Percentiles rank a stretch among this genome's conserved stretches.
Conservation (phyloP, 2,888 invertebrate genomes). For the Allophyes oxyacanthae region DNA sequence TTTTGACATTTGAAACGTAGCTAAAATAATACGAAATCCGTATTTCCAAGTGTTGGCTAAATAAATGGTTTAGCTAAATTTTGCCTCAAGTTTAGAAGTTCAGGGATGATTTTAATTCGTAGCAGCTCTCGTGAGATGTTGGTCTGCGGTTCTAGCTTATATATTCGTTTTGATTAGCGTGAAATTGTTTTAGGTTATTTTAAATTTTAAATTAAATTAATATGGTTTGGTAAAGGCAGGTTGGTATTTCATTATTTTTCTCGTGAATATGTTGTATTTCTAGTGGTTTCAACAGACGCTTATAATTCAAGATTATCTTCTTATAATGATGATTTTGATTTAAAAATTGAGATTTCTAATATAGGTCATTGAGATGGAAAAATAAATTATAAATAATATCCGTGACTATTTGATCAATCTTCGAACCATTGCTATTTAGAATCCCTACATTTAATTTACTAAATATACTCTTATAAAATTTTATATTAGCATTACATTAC, state of each 20-base stretch:
- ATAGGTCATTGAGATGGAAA: no score
- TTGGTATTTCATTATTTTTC: slow-evolving; percentile 21
- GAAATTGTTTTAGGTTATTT: slow-evolving; percentile 33
- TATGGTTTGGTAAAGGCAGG: slow-evolving; percentile 11
- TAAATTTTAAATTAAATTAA: slow-evolving; percentile 37
- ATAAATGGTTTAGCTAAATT: slow-evolving; percentile 34
- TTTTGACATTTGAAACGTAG: slow-evolving; percentile 49
- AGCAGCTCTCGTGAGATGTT: slow-evolving; percentile 27
- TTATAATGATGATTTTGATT: background rate
- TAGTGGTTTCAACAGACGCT: background rate
- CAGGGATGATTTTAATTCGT: slow-evolving; percentile 35
- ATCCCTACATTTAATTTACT: no score
- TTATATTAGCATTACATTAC: no score
- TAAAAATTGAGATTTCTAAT: no score
- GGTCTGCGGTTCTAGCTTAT: slow-evolving; percentile 37
- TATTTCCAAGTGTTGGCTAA: slow-evolving; percentile 19
- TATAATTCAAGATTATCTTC: background rate
- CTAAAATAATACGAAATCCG: slow-evolving; percentile 31
- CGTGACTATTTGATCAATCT: no score
- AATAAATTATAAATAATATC: no score
- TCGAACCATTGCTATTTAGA: no score
- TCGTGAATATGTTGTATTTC: slow-evolving; percentile 7
- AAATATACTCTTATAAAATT: no score
- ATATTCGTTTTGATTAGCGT: slow-evolving; percentile 38
- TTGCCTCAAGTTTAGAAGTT: slow-evolving; percentile 32